phyloP scores from a whole-genome alignment of 2,113 vertebrate genomes.

The Micronisus gabar region DNA sequence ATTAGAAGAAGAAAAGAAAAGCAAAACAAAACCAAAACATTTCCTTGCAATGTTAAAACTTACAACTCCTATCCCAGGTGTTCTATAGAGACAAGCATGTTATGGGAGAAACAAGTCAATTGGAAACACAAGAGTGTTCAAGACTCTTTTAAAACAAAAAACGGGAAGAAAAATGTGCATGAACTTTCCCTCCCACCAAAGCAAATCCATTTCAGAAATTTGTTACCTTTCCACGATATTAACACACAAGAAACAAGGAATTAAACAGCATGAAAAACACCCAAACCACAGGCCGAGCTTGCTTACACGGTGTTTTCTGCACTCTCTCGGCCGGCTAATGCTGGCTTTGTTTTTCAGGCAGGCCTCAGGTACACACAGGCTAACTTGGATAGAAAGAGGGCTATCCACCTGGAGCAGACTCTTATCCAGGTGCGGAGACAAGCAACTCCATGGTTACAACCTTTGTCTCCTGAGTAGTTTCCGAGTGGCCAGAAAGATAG shows the following conservation, averaged over 20 bases:
- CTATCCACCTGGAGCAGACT: not conserved
- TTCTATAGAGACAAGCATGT: conserved; percentile 63
- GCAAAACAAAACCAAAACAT: conserved; percentile 19
- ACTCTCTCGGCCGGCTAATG: not conserved
- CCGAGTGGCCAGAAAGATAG: conserved; percentile 24
- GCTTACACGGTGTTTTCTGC: not conserved
- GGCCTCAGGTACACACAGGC: not conserved
- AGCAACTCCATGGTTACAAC: not conserved
- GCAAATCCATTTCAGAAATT: not conserved
- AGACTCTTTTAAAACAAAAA: conserved; percentile 44
- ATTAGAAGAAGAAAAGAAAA: conserved; percentile 49
- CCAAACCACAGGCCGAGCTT: conserved; percentile 21
- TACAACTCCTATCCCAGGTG: conserved; percentile 61
- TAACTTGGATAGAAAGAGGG: not conserved
- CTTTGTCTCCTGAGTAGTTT: conserved; percentile 17
- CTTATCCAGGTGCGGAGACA: not conserved
- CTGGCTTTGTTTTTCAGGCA: not conserved
- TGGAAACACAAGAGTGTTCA: conserved; percentile 42
- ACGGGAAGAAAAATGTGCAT: conserved; percentile 23
- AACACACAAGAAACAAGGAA: conserved; percentile 55
- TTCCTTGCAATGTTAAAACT: conserved; percentile 57
- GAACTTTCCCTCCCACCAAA: conserved; percentile 38
- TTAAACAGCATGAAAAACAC: conserved; percentile 46
- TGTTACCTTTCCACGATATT: conserved; percentile 31
- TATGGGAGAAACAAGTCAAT: conserved; percentile 60